Percentiles rank a stretch among this genome's conserved stretches.
phyloP scores from a whole-genome alignment of 2,113 vertebrate genomes.

The Plestiodon gilberti region DNA sequence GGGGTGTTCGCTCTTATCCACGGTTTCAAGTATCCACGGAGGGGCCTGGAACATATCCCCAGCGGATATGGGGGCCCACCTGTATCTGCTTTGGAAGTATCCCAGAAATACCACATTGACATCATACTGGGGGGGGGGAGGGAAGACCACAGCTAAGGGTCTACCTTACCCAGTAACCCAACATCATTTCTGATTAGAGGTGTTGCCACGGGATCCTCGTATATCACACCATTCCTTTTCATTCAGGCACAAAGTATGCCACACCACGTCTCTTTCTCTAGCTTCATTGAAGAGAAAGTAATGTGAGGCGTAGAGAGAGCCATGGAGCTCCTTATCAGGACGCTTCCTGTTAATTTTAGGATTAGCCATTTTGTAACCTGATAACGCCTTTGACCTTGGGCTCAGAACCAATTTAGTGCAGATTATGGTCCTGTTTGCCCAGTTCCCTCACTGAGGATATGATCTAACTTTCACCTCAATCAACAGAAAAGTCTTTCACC shows the following conservation, averaged over 20 bases:
- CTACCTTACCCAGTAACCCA: background rate
- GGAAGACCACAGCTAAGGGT: too few species aligned
- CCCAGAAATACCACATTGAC: background rate
- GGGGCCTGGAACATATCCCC: too few species aligned
- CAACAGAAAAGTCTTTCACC: background rate
- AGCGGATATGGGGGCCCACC: too few species aligned
- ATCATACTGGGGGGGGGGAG: background rate
- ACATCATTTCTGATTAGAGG: background rate
- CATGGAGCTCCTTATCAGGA: background rate
- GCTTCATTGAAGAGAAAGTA: background rate
- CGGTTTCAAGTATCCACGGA: too few species aligned
- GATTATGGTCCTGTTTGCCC: background rate
- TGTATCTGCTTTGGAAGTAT: background rate
- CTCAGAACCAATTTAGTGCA: conserved; percentile 3
- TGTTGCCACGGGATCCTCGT: background rate
- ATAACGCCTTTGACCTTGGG: background rate
- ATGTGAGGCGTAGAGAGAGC: background rate
- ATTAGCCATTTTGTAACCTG: background rate
- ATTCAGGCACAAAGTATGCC: background rate
- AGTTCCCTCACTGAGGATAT: background rate
- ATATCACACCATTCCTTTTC: background rate
- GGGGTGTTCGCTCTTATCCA: too few species aligned
- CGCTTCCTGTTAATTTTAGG: conserved; percentile 10
- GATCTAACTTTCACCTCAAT: background rate
- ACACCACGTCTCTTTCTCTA: background rate